These are phyloP conservation scores for Nycteola revayana DNA, from an alignment of 2,888 invertebrate species.

Conservation along the genomic window DNA sequence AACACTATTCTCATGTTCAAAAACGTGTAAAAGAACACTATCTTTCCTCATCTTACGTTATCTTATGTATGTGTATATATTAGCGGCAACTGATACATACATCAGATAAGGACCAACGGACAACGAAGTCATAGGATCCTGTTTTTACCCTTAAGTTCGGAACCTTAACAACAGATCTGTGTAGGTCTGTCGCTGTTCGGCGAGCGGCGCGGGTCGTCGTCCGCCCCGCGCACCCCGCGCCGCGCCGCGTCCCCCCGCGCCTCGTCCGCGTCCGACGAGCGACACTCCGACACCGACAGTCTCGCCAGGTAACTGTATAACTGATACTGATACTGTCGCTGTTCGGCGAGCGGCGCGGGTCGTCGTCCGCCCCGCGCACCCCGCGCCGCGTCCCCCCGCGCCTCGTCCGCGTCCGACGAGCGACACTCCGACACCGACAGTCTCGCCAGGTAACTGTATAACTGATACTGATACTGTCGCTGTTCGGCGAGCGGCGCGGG, in stretches of 20 bases:
- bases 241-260: slow-evolving; percentile 47
- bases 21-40: too few species aligned
- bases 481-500: too few species aligned
- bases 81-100: too few species aligned
- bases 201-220: slow-evolving; percentile 88
- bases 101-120: too few species aligned
- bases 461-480: too few species aligned
- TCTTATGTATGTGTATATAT: too few species aligned
- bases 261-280: slow-evolving; percentile 83
- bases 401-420: slow-evolving; percentile 81
- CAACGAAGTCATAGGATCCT: too few species aligned
- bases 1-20: too few species aligned
- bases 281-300: slow-evolving; percentile 87
- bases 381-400: slow-evolving; percentile 60
- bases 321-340: too few species aligned
- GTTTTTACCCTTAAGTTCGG: too few species aligned
- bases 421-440: slow-evolving; percentile 87
- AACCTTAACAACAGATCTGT: too few species aligned
- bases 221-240: slow-evolving; percentile 82
- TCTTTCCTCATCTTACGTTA: too few species aligned
- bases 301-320: slow-evolving; percentile 21
- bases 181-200: slow-evolving; percentile 72
- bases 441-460: slow-evolving; percentile 20
- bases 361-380: slow-evolving; percentile 84
- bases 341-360: slow-evolving; percentile 87